Evolutionary conservation across 2,113 vertebrate genomes (phyloP), one percentile per base, ranked within the genome.

Genomic region (Malurus melanocephalus): DNA sequence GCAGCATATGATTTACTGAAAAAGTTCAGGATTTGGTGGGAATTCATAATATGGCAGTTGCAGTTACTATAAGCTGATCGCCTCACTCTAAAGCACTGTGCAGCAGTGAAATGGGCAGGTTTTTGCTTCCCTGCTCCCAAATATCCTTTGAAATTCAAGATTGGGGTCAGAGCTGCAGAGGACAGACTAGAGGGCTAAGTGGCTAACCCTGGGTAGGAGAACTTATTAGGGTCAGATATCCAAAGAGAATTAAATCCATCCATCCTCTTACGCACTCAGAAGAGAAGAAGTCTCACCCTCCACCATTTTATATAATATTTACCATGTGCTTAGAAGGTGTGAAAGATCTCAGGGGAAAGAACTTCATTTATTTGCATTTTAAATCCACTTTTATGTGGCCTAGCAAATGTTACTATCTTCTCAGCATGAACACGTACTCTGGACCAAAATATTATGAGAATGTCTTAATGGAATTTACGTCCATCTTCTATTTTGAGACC

Each of bases 111-210:
- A 80, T 32, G 46, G 52, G 32, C 75, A 93, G 68, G 27, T 74
- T 80, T 76, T 79, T 78, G 13, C 51, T 92, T 60, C 51, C 35
- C 22, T 84, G 40, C 43, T 71, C 40, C 80, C 7, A 7, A 93
- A 77, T 77, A 85, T 51, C 52, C 60, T 93, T 91, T 85, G 61
- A 85, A 96, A 95, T 71, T 80, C 88, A 94, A 95, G 76, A 96
- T 51, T 5, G 3, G 64, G 22, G 79, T 93, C 72, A 85, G 38
- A 81, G 48, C 71, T 69, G 48, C 61, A 76, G 66, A 87, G 62
- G 69, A 86, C 38, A 79, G 56, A 45, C 53, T 43, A 26, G 51
- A 75, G 38, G 53, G 11, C 13, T 90, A 88, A 93, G 59, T 81
- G 43, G 20, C 74, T 90, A 87, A 59, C 49, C 35, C 27, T 45